A percentile compares a stretch with the other conserved stretches of the same genome.
phyloP scores from a whole-genome alignment of 2,888 invertebrate species.

The Sepiola atlantica region DNA sequence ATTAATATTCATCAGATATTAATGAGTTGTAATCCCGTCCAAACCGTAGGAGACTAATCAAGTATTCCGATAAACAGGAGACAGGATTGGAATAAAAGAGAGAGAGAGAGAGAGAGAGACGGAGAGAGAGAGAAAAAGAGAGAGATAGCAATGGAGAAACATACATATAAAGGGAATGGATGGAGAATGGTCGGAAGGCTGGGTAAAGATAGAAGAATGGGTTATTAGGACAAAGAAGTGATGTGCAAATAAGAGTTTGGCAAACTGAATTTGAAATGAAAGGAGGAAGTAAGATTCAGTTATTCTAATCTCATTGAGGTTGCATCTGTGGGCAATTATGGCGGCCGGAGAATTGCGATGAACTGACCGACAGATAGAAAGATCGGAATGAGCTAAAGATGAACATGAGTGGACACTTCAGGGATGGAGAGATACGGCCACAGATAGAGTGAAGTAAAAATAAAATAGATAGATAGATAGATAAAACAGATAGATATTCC shows the following conservation, averaged over 20 bases:
- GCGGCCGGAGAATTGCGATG: not conserved
- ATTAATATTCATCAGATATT: constrained; percentile 32
- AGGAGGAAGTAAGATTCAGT: not conserved
- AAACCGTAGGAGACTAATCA: constrained; percentile 32
- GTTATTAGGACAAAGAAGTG: not conserved
- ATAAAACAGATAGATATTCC: not conserved
- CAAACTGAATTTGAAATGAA: not conserved
- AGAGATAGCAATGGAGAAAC: not conserved
- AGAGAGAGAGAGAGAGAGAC: not conserved
- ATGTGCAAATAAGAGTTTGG: not conserved
- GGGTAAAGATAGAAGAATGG: not conserved
- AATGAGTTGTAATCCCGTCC: not conserved
- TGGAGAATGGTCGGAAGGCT: not conserved
- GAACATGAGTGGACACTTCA: no score
- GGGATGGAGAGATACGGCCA: not conserved
- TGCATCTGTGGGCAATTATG: not conserved
- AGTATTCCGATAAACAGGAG: constrained; percentile 18
- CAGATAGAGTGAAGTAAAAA: not conserved
- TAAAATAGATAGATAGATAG: no score
- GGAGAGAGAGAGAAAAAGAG: not conserved
- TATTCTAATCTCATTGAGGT: not conserved
- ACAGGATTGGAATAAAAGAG: not conserved
- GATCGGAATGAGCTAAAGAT: not conserved
- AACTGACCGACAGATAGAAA: not conserved
- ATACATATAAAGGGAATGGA: not conserved